Percentiles rank a stretch among this genome's conserved stretches.
Conservation (phyloP, 2,888 invertebrate genomes). For the Syrista parreyssii region DNA sequence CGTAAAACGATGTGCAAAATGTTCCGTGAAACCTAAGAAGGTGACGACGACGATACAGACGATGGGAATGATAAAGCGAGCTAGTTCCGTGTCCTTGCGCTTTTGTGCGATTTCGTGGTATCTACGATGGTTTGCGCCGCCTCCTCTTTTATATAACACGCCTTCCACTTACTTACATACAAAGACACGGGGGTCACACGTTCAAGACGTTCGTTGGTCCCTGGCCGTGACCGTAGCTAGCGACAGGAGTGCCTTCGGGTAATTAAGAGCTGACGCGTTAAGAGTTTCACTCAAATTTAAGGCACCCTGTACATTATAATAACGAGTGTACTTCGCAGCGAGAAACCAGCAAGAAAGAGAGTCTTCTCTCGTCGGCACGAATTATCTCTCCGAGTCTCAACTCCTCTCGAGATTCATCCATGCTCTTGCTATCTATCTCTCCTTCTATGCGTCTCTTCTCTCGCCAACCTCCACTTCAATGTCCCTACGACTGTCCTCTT, state of each 20-base stretch:
- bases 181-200: not conserved
- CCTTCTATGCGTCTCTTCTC: conserved; percentile 13
- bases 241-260: not conserved
- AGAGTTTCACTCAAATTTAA: conserved; percentile 11
- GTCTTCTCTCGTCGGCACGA: conserved; percentile 12
- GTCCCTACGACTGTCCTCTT: conserved; percentile 22
- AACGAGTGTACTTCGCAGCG: conserved; percentile 17
- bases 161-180: not conserved
- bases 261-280: conserved; percentile 6
- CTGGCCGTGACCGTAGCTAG: conserved; percentile 10
- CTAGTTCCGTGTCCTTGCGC: not conserved
- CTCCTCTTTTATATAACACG: not conserved
- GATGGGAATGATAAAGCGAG: not conserved
- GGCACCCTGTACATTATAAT: conserved; percentile 23
- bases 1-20: conserved; percentile 40
- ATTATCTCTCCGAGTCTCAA: not conserved
- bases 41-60: not conserved
- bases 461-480: conserved; percentile 2
- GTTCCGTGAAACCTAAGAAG: conserved; percentile 36
- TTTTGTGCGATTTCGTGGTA: not conserved
- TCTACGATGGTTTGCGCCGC: not conserved
- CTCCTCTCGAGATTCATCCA: conserved; percentile 15
- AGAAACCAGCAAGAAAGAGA: conserved; percentile 3
- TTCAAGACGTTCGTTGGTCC: not conserved
- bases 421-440: conserved; percentile 6